Evolutionary conservation across 2,797 vertebrate genomes (phyloP).

Genomic region (Ptychobarbus kaznakovi): DNA sequence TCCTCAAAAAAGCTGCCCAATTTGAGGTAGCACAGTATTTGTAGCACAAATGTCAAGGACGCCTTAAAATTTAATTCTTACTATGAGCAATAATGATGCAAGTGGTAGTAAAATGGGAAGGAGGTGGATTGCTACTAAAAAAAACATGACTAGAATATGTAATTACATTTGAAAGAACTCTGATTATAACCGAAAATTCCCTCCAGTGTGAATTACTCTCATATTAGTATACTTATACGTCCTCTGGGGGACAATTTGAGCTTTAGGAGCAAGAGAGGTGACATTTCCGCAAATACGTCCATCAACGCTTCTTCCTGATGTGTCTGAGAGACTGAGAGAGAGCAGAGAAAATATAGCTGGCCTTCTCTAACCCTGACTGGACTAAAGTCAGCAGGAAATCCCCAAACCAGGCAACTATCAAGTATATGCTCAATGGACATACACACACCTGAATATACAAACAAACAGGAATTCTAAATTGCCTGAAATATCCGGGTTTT

Average conservation of each 20-base stretch:
- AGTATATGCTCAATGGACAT: neutral
- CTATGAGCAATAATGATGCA: conserved; percentile 19
- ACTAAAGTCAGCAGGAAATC: conserved; percentile 33
- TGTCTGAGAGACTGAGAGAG: conserved; percentile 5
- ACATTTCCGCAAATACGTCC: conserved; percentile 40
- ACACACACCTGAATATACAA: neutral
- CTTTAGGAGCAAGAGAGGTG: conserved; percentile 28
- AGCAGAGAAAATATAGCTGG: conserved; percentile 9
- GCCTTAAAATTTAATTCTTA: neutral
- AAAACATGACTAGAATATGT: neutral
- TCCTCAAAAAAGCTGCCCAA: neutral
- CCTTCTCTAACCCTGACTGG: conserved; percentile 14
- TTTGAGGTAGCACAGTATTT: neutral
- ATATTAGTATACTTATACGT: conserved; percentile 2
- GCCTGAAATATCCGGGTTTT: neutral
- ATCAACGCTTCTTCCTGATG: conserved; percentile 52
- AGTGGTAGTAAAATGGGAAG: neutral
- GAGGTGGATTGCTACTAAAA: neutral
- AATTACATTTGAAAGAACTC: conserved; percentile 9
- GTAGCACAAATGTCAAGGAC: neutral
- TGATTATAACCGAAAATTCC: conserved; percentile 2
- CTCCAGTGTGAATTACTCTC: neutral
- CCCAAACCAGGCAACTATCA: neutral
- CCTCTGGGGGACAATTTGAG: conserved; percentile 24
- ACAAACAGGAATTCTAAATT: conserved; percentile 10